Percentiles rank a stretch among this genome's conserved stretches.
Conservation (phyloP, 1,140 invertebrate species). For the Globodera ellingtonae region DNA sequence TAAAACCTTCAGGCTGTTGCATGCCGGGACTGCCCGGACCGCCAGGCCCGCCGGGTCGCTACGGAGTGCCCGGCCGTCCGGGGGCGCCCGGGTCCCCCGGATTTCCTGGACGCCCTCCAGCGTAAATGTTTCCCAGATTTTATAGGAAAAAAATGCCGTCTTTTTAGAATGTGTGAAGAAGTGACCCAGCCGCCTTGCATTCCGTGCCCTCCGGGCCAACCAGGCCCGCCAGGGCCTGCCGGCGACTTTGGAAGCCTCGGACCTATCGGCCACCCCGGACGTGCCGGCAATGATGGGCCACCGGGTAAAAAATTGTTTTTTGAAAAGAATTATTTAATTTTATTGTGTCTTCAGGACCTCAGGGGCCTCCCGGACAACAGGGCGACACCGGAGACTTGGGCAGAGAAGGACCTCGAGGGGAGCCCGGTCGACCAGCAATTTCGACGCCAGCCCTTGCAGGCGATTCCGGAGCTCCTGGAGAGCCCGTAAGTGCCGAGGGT, state of each 20-base stretch:
- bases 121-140: slow-evolving; percentile 8
- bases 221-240: slow-evolving; percentile 34
- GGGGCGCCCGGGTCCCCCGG: slow-evolving; percentile 58
- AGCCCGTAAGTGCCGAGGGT: slow-evolving; percentile 18
- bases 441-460: slow-evolving; percentile 63
- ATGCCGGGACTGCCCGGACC: slow-evolving; percentile 60
- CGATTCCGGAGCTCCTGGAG: slow-evolving; percentile 61
- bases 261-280: slow-evolving; percentile 48
- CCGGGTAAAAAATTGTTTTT: slow-evolving; percentile 36
- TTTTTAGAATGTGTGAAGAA: slow-evolving; percentile 56
- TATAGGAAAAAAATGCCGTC: too few relatives aligned
- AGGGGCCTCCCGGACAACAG: slow-evolving; percentile 52
- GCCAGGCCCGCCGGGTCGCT: slow-evolving; percentile 57
- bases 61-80: slow-evolving; percentile 60
- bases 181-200: slow-evolving; percentile 63
- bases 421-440: slow-evolving; percentile 63
- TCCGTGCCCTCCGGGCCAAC: slow-evolving; percentile 60
- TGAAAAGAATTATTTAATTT: background rate
- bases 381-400: slow-evolving; percentile 58
- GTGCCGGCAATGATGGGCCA: slow-evolving; percentile 58
- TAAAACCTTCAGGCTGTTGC: slow-evolving; percentile 55
- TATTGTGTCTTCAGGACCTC: slow-evolving; percentile 41
- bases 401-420: slow-evolving; percentile 60
- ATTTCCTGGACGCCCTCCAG: slow-evolving; percentile 63
- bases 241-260: slow-evolving; percentile 55